These are phyloP conservation scores for Formicarius rufipectus DNA, from an alignment of 2,113 vertebrate species.

Conservation along the genomic window DNA sequence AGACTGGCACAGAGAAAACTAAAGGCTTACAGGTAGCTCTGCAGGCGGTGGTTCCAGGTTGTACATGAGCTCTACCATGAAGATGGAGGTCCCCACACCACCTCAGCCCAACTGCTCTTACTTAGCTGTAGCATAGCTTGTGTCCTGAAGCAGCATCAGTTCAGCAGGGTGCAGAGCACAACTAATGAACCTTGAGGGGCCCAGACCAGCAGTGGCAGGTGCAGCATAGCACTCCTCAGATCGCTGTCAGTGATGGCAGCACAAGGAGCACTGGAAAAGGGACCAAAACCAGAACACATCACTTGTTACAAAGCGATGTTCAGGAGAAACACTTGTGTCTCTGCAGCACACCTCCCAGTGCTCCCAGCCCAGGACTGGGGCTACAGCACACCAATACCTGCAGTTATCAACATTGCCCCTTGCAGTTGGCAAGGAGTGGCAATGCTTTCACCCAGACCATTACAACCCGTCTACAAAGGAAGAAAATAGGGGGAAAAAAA, in stretches of 20 bases:
- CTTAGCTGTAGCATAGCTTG: neutral
- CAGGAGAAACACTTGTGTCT: neutral
- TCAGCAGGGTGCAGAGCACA: neutral
- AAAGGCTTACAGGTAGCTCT: neutral
- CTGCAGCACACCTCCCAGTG: neutral
- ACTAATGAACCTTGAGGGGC: neutral
- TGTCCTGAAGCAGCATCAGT: neutral
- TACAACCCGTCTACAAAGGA: neutral
- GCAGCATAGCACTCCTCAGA: neutral
- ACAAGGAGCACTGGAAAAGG: neutral
- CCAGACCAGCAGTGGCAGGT: neutral
- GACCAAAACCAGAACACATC: neutral
- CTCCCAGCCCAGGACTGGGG: neutral
- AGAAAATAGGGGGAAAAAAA: neutral
- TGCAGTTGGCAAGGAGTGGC: neutral
- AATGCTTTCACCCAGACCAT: neutral
- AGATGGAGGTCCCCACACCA: neutral
- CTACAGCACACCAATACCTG: neutral
- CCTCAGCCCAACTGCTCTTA: neutral
- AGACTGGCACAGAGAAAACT: neutral
- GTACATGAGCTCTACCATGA: neutral
- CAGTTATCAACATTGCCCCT: neutral
- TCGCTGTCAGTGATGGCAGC: neutral
- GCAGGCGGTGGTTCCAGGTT: fast-evolving
- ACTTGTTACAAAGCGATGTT: neutral